Evolutionary conservation across 2,888 invertebrate species (phyloP).

Genomic region (Syrphus vitripennis): DNA sequence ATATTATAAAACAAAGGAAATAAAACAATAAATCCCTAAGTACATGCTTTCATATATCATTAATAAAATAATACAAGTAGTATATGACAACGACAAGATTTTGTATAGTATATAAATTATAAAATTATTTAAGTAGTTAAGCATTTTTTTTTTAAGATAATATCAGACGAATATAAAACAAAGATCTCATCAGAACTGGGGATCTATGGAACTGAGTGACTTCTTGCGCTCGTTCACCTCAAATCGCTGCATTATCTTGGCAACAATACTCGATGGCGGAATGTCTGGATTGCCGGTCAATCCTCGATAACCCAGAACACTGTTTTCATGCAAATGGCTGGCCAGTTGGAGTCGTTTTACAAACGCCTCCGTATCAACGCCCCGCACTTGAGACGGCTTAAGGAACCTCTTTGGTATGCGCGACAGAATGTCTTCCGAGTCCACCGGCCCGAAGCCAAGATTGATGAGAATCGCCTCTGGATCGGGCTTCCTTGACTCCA

Average conservation of each 20-base stretch:
- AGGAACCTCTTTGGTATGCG: slow-evolving; percentile 92
- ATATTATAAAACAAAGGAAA: slow-evolving; percentile 17
- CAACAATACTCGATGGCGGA: slow-evolving; percentile 90
- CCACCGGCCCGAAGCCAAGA: slow-evolving; percentile 89
- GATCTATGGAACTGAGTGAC: slow-evolving; percentile 78
- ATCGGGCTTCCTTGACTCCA: slow-evolving; percentile 92
- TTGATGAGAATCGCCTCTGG: slow-evolving; percentile 93
- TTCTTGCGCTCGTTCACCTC: slow-evolving; percentile 83
- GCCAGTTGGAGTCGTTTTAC: slow-evolving; percentile 88
- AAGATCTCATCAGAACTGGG: slow-evolving; percentile 28
- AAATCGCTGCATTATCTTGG: slow-evolving; percentile 89
- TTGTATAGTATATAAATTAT: not conserved
- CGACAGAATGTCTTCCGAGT: slow-evolving; percentile 86
- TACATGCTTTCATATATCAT: slow-evolving; percentile 35
- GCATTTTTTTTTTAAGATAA: not conserved
- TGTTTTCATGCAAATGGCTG: slow-evolving; percentile 88
- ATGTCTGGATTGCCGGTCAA: slow-evolving; percentile 90
- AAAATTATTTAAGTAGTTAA: slow-evolving; percentile 38
- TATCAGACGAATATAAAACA: not conserved
- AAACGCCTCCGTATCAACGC: slow-evolving; percentile 89
- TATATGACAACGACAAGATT: not conserved
- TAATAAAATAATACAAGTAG: not conserved
- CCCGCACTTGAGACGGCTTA: slow-evolving; percentile 89
- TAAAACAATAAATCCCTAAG: slow-evolving; percentile 41
- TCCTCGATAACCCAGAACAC: slow-evolving; percentile 89